Evolutionary conservation across 2,797 vertebrate species (phyloP), one percentile per base, ranked within the genome.

Genomic region (Brachyalestes nurse): DNA sequence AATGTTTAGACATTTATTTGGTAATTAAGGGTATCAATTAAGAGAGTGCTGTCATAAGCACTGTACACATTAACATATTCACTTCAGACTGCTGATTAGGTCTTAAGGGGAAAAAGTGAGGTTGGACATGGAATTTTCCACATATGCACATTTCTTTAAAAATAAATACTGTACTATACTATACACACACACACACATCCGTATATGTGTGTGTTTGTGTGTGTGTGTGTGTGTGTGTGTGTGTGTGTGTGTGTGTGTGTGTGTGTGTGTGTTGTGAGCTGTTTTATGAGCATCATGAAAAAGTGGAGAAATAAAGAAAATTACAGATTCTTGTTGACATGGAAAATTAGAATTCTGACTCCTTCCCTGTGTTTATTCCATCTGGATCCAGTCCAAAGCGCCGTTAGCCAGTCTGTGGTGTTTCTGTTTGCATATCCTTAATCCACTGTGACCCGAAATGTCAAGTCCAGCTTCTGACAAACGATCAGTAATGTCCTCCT

Each of bases 341-440:
- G 38, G 34, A 42, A 38, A 38, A 19, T 66, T n/a, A 40, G 64
- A 6, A 66, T 66, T 66, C 64, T n/a, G 64, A 19, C 64, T n/a
- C 8, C 38, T 42, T 66, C 34, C 64, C 34, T 42, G 7, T 17
- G n/a, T 65, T 49, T 34, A 64, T 64, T 28, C 73, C 23, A 10
- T 57, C 51, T 72, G 51, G 51, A 72, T 72, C 25, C 2, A 2
- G 16, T 38, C 61, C 61, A 64, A 42, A 66, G 51, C 19, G 16
- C 0, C 14, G 21, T 62, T 62, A 62, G 57, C 40, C 57, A 5
- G 13, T 34, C 58, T 42, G 16, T 21, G 5, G 16, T 3, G 21
- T 25, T 58, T 75, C 45, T 62, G 40, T 28, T 51, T 25, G 21
- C 69, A 28, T 51, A 17, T 25, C 70, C n/a, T 72, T 62, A 75